phyloP scores from a whole-genome alignment of 2,797 vertebrate genomes.

The Poeciliopsis presidionis region DNA sequence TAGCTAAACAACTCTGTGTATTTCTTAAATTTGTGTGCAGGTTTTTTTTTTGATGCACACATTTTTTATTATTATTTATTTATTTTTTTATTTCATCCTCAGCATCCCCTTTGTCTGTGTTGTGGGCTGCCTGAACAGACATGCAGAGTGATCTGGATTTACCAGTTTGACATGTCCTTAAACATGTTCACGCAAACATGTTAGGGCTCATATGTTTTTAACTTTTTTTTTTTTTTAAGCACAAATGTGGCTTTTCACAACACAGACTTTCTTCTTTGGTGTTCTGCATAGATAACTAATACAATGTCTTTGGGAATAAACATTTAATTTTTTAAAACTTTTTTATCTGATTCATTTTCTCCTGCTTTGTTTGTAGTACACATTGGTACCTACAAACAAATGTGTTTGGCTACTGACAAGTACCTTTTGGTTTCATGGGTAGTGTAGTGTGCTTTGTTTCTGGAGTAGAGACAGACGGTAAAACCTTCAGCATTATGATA shows the following conservation, averaged over 20 bases:
- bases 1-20: background rate
- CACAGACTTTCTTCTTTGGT: background rate
- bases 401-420: background rate
- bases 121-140: conserved; percentile 36
- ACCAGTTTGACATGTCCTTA: conserved; percentile 38
- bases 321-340: background rate
- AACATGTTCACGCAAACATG: background rate
- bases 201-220: background rate
- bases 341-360: background rate
- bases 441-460: background rate
- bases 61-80: too few species aligned
- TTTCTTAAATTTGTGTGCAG: background rate
- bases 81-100: background rate
- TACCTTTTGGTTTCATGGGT: background rate
- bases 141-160: conserved; percentile 33
- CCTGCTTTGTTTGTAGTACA: background rate
- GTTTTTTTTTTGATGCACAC: background rate
- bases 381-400: background rate
- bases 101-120: background rate
- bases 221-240: conserved; percentile 3
- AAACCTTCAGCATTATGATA: background rate
- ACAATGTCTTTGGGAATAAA: background rate
- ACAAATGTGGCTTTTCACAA: background rate
- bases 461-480: background rate
- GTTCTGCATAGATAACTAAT: background rate